Percentiles rank a stretch among this genome's conserved stretches.
Evolutionary conservation across 1,140 invertebrate species (phyloP).

Genomic region (Megalopta genalis): DNA sequence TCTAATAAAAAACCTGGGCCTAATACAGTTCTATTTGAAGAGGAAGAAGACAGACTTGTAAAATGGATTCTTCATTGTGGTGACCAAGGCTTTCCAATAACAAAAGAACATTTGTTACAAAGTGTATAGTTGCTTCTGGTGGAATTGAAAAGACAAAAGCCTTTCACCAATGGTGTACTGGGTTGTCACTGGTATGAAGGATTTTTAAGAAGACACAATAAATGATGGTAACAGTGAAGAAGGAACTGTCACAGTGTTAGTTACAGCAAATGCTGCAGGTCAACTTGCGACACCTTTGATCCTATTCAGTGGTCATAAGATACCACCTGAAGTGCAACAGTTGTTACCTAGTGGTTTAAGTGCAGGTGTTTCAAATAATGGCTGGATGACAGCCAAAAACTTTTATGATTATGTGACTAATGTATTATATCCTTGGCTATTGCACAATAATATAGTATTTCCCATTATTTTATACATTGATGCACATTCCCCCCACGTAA

Average conservation of each 20-base stretch:
- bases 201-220: conserved; percentile 65
- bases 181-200: conserved; percentile 60
- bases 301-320: too few species aligned
- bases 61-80: conserved; percentile 66
- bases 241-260: conserved; percentile 58
- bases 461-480: too few species aligned
- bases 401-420: too few species aligned
- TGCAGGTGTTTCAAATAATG: conserved; percentile 27
- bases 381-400: too few species aligned
- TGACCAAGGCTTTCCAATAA: conserved; percentile 70
- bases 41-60: conserved; percentile 64
- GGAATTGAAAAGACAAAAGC: conserved; percentile 57
- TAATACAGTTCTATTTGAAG: conserved; percentile 53
- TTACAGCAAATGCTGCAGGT: conserved; percentile 40
- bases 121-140: conserved; percentile 67
- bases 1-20: conserved; percentile 59
- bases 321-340: too few species aligned
- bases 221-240: conserved; percentile 62
- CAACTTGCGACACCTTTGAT: too few species aligned
- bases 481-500: too few species aligned
- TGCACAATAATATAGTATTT: too few species aligned
- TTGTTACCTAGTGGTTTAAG: too few species aligned
- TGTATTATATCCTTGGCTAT: too few species aligned
- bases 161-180: conserved; percentile 65
- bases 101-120: conserved; percentile 64